phyloP scores from a whole-genome alignment of 2,888 invertebrate genomes.

The Axea sp. region DNA sequence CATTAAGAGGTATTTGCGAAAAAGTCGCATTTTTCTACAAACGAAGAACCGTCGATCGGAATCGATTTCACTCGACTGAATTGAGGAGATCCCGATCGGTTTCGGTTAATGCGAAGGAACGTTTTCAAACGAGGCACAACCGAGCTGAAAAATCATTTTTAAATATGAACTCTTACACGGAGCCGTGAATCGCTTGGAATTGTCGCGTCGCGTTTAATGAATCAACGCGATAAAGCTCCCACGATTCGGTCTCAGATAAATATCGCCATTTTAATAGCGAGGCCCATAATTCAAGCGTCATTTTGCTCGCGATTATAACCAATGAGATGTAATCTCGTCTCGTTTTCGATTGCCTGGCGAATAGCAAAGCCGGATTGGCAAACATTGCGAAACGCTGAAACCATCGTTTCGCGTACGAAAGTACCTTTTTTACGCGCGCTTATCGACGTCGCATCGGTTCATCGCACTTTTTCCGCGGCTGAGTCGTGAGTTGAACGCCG shows the following conservation, averaged over 20 bases:
- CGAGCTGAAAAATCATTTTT: too few relatives aligned
- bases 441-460: slow-evolving; percentile 20
- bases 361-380: slow-evolving; percentile 33
- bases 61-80: too few relatives aligned
- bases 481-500: neutral
- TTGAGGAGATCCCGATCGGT: too few relatives aligned
- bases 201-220: slow-evolving; percentile 5
- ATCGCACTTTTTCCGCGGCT: slow-evolving; percentile 7
- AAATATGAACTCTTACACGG: too few relatives aligned
- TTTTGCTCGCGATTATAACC: slow-evolving; percentile 30
- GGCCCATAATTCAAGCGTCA: slow-evolving; percentile 38
- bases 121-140: too few relatives aligned
- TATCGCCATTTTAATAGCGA: slow-evolving; percentile 27
- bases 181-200: neutral
- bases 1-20: too few relatives aligned
- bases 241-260: slow-evolving; percentile 46
- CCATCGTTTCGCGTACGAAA: slow-evolving; percentile 21
- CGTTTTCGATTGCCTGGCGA: slow-evolving; percentile 33
- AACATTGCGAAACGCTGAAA: slow-evolving; percentile 38
- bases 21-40: too few relatives aligned
- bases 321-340: slow-evolving; percentile 37
- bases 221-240: slow-evolving; percentile 14
- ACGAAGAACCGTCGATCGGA: too few relatives aligned
- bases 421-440: slow-evolving; percentile 24
- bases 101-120: too few relatives aligned